Base-by-base conservation (phyloP, 2,113 vertebrate genomes). In the Calyptommatus sinebrachiatus region DNA sequence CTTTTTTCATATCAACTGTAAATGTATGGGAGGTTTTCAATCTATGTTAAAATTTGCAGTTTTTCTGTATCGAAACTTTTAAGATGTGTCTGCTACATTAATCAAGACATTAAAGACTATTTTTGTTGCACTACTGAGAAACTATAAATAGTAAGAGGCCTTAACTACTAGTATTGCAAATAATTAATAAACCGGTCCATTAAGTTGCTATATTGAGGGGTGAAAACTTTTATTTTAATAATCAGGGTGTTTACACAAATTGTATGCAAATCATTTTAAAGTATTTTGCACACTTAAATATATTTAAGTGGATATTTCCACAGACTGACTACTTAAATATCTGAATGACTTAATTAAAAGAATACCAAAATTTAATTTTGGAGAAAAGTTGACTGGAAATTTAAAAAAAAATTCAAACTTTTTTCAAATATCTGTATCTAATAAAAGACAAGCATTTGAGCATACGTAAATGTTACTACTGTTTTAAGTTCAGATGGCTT, bases 81-180 rank as follows among this genome's bases (percentile, higher is more conserved):
- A 46, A 85, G 85, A 84, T 86, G 80, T 84, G 87, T 91, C 85
- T 50, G 86, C 6, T 76, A 77, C 92, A 92, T 90, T 89, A 93
- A 91, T 90, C 85, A 86, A 92, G 89, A 79, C 89, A 86, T 91
- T 92, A 91, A 93, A 90, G 90, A 91, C 71, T 77, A 20, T 69
- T 93, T 93, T 88, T 93, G 90, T 94, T 92, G 93, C 90, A 92
- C 90, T 91, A 90, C 88, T 93, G 87, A 94, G 81, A 94, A 92
- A 92, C 84, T 90, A 22, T 86, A 83, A 92, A 91, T 81, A 92
- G 84, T 76, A 89, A 90, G 91, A 91, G 94, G 94, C 94, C 94
- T 94, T 95, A 95, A 94, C 92, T 92, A 90, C 85, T 93, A 90
- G 91, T 85, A 69, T 90, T 92, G 91, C 21, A 82, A 85, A 76